These are phyloP conservation scores for Temnothorax nylanderi DNA, from an alignment of 1,140 invertebrate species.

Conservation along the genomic window DNA sequence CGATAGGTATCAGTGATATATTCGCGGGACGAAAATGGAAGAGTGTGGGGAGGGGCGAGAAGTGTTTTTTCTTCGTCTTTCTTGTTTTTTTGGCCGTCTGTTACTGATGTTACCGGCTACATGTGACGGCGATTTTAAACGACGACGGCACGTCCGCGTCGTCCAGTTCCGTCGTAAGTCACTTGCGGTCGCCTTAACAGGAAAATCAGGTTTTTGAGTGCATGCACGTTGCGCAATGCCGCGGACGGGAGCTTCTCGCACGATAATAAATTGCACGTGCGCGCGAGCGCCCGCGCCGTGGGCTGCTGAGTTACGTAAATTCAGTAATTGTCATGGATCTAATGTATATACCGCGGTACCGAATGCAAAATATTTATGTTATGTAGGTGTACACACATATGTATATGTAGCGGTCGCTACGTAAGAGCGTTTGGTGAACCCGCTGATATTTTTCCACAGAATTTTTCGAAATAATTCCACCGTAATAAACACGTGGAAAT, in stretches of 20 bases:
- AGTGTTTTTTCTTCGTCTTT: background rate
- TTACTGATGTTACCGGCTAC: conserved; percentile 40
- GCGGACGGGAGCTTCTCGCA: conserved; percentile 31
- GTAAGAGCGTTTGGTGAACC: background rate
- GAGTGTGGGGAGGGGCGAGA: background rate
- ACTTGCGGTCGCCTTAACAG: conserved; percentile 49
- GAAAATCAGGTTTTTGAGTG: conserved; percentile 60
- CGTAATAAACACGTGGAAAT: background rate
- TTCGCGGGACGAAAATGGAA: background rate
- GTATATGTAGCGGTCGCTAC: background rate
- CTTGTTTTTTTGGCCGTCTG: conserved; percentile 2
- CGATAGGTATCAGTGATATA: conserved; percentile 24
- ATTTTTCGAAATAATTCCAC: background rate
- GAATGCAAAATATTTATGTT: conserved; percentile 38
- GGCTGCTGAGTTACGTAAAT: conserved; percentile 54
- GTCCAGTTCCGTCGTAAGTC: conserved; percentile 44
- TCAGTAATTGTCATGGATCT: conserved; percentile 39
- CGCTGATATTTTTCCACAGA: background rate
- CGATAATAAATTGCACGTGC: conserved; percentile 49
- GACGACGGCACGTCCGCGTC: background rate
- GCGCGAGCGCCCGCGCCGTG: background rate
- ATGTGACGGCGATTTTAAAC: conserved; percentile 51
- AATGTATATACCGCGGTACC: conserved; percentile 6
- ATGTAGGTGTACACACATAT: background rate
- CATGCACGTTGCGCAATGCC: conserved; percentile 20